phyloP scores from a whole-genome alignment of 1,140 invertebrate species.

The Propsilocerus akamusi region DNA sequence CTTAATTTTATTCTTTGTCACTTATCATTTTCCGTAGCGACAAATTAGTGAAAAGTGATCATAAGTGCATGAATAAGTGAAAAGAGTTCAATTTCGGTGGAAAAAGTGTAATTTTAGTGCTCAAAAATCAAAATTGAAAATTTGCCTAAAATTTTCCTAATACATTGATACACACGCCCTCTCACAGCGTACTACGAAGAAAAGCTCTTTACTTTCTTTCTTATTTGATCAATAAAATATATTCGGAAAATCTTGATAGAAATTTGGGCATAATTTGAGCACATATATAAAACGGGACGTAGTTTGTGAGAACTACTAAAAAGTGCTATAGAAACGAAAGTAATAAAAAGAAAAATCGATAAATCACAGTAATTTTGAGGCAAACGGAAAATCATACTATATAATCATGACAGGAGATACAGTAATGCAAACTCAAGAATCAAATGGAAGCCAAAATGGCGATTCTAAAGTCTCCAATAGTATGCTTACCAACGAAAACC shows the following conservation, averaged over 20 bases:
- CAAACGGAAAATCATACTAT: neutral
- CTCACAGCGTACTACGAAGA: neutral
- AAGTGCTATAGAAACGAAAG: neutral
- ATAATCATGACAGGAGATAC: neutral
- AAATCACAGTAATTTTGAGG: neutral
- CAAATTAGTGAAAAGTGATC: conserved; percentile 3
- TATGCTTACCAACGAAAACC: conserved; percentile 15
- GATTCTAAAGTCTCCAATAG: neutral
- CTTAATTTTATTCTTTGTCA: neutral
- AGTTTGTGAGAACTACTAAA: neutral
- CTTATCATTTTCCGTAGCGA: neutral
- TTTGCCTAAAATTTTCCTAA: conserved; percentile 1
- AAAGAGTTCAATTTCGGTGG: neutral
- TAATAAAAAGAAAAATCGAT: neutral
- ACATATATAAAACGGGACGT: neutral
- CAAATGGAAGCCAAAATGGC: neutral
- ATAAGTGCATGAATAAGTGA: neutral
- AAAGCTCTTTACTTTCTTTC: conserved; percentile 1
- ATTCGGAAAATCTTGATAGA: neutral
- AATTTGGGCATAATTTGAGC: neutral
- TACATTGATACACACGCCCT: neutral
- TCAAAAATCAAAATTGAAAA: neutral
- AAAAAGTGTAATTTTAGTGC: neutral
- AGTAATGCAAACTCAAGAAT: neutral
- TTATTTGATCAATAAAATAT: conserved; percentile 2